Conservation (phyloP, 2,797 vertebrate genomes). For the Neosilurus hyrtlii region DNA sequence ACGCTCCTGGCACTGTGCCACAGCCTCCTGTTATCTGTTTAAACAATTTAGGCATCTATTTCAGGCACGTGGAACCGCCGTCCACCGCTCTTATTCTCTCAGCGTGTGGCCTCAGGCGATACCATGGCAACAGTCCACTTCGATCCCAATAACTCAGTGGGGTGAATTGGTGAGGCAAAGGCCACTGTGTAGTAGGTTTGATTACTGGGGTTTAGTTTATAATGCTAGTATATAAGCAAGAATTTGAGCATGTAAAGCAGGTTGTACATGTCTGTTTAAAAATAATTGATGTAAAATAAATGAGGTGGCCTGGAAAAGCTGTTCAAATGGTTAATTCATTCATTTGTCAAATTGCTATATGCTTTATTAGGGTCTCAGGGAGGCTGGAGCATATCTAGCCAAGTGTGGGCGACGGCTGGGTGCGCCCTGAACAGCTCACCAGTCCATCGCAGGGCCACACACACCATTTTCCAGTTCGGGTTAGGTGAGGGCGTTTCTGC, state of each 20-base stretch:
- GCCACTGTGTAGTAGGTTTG: slow-evolving; percentile 1
- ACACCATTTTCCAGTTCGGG: too few species aligned
- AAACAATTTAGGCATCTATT: slow-evolving; percentile 79
- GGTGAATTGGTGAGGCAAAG: slow-evolving; percentile 33
- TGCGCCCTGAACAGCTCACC: too few species aligned
- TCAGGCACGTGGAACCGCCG: slow-evolving; percentile 72
- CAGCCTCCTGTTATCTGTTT: slow-evolving; percentile 79
- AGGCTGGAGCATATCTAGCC: too few species aligned
- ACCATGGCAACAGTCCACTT: slow-evolving; percentile 80
- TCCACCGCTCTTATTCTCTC: slow-evolving; percentile 54
- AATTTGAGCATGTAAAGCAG: background rate
- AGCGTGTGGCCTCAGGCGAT: slow-evolving; percentile 59
- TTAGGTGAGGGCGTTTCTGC: too few species aligned
- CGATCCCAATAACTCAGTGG: slow-evolving; percentile 61
- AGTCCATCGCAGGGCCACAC: too few species aligned
- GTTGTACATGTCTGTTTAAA: background rate
- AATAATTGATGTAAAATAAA: background rate
- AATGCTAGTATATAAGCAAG: background rate
- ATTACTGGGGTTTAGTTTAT: background rate
- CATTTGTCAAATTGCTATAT: too few species aligned
- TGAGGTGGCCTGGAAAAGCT: too few species aligned
- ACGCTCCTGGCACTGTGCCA: slow-evolving; percentile 73
- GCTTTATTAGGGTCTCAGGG: too few species aligned
- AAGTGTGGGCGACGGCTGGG: too few species aligned
- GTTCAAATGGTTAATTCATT: too few species aligned